phyloP scores from a whole-genome alignment of 2,113 vertebrate genomes.

The Microcebus murinus region DNA sequence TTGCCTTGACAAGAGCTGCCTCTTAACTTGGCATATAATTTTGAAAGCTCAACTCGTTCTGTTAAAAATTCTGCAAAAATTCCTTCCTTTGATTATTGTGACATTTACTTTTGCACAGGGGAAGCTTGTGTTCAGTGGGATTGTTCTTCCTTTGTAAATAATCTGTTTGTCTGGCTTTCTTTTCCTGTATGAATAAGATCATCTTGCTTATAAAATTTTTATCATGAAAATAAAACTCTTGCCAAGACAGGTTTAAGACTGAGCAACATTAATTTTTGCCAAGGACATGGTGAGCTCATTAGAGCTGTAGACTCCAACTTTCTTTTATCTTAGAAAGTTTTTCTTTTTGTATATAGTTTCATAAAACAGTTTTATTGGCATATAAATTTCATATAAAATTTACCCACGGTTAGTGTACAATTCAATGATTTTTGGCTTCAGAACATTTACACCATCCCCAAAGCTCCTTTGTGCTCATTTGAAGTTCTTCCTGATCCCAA shows the following conservation, averaged over 20 bases:
- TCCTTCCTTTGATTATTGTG: slow-evolving; percentile 1
- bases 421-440: not conserved
- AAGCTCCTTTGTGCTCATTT: not conserved
- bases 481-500: not conserved
- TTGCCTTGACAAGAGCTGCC: not conserved
- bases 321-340: not conserved
- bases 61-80: slow-evolving; percentile 21
- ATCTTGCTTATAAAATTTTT: not conserved
- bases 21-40: slow-evolving; percentile 18
- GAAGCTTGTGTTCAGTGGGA: not conserved
- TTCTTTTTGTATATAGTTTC: not conserved
- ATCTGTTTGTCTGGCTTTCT: slow-evolving; percentile 14
- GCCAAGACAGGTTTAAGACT: slow-evolving; percentile 16
- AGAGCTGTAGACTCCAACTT: not conserved
- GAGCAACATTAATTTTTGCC: not conserved
- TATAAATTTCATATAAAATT: slow-evolving; percentile 3
- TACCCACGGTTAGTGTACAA: not conserved
- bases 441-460: not conserved
- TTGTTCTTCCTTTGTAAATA: not conserved
- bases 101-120: not conserved
- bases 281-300: not conserved
- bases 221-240: slow-evolving; percentile 45
- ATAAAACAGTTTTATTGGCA: not conserved
- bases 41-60: not conserved
- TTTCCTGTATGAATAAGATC: slow-evolving; percentile 16